Conservation (phyloP, 2,888 invertebrate species). For the Drosophila pseudotakahashii region DNA sequence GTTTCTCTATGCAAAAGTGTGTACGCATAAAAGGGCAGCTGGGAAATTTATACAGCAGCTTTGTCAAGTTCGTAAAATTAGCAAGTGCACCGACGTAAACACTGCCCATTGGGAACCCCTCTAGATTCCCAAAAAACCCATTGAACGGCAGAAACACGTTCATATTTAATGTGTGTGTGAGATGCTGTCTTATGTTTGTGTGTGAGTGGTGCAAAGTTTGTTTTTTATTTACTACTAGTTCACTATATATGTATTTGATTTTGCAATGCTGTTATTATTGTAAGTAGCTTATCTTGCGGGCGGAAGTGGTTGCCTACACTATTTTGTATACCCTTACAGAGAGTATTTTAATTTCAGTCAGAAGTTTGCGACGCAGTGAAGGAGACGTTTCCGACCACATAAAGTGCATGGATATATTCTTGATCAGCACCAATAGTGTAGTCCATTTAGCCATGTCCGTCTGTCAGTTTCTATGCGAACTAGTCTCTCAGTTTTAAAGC, state of each 20-base stretch:
- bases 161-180: slow-evolving; percentile 63
- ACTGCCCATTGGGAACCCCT: background rate
- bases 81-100: slow-evolving; percentile 48
- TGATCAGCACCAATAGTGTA: too few species aligned
- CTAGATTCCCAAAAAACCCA: slow-evolving; percentile 23
- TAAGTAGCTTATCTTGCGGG: too few species aligned
- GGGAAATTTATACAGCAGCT: slow-evolving; percentile 12
- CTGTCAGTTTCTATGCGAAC: too few species aligned
- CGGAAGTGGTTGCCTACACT: too few species aligned
- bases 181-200: slow-evolving; percentile 30
- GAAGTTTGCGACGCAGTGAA: too few species aligned
- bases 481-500: too few species aligned
- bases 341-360: too few species aligned
- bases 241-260: slow-evolving; percentile 62
- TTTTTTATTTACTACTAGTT: slow-evolving; percentile 59
- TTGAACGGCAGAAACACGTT: slow-evolving; percentile 76
- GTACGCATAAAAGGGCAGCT: slow-evolving; percentile 52
- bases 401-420: too few species aligned
- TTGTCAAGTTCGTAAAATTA: slow-evolving; percentile 67
- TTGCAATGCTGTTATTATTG: slow-evolving; percentile 54
- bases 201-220: slow-evolving; percentile 27
- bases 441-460: too few species aligned
- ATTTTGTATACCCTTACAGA: too few species aligned
- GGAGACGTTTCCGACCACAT: too few species aligned
- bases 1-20: slow-evolving; percentile 69